Evolutionary conservation across 1,140 invertebrate species (phyloP).

Genomic region (Achatina immaculata): DNA sequence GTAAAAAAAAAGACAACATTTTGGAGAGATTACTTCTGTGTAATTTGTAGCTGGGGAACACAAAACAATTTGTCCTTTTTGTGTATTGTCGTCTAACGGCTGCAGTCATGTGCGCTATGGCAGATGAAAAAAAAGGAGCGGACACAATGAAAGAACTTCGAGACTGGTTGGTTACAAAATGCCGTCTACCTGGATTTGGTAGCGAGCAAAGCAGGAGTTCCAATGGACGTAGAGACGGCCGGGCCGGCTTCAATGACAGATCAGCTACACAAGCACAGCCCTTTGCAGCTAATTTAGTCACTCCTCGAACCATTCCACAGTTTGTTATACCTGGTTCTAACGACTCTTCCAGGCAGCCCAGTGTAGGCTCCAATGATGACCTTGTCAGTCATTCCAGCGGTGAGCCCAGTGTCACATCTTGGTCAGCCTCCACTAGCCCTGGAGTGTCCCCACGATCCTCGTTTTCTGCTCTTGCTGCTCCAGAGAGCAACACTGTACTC

Average conservation of each 20-base stretch:
- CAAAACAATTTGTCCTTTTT: no score
- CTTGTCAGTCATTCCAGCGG: slow-evolving; percentile 45
- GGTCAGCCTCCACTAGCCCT: slow-evolving; percentile 52
- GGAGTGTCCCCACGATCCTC: slow-evolving; percentile 51
- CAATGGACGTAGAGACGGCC: neutral
- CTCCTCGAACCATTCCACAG: slow-evolving; percentile 62
- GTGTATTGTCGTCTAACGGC: no score
- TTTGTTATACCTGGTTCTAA: slow-evolving; percentile 65
- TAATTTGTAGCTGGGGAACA: no score
- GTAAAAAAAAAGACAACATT: no score
- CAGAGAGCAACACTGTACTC: slow-evolving; percentile 41
- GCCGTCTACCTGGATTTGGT: slow-evolving; percentile 46
- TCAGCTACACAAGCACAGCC: slow-evolving; percentile 4
- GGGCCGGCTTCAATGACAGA: neutral
- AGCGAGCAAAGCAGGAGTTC: neutral
- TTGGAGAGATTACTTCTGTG: no score
- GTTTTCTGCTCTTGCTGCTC: slow-evolving; percentile 48
- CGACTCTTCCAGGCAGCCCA: slow-evolving; percentile 58
- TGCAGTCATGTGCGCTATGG: slow-evolving; percentile 20
- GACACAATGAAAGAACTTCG: slow-evolving; percentile 61
- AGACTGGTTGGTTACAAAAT: slow-evolving; percentile 63
- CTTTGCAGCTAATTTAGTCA: slow-evolving; percentile 49
- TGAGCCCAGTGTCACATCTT: slow-evolving; percentile 46
- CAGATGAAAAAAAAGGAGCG: slow-evolving; percentile 41
- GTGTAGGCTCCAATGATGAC: slow-evolving; percentile 55